These are phyloP conservation scores for Leptatherina wallacei DNA, from an alignment of 2,797 vertebrate species.

Conservation along the genomic window DNA sequence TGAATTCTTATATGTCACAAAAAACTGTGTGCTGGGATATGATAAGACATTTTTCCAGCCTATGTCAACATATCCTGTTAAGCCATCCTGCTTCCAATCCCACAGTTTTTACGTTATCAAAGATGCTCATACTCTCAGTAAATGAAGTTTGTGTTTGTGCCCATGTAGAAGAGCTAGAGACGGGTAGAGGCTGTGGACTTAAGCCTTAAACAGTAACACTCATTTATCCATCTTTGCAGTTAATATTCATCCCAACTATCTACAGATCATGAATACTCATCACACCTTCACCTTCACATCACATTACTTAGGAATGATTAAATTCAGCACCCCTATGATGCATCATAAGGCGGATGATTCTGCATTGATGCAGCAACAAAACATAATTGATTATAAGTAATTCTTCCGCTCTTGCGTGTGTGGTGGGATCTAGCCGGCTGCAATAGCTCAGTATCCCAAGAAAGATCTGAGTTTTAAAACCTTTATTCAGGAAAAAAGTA, in stretches of 20 bases:
- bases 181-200: neutral
- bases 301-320: too few relatives aligned
- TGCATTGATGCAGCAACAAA: too few relatives aligned
- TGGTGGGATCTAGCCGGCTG: too few relatives aligned
- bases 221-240: neutral
- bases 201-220: slow-evolving; percentile 8
- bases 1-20: neutral
- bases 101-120: slow-evolving; percentile 7
- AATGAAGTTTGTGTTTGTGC: neutral
- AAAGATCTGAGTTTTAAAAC: too few relatives aligned
- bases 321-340: too few relatives aligned
- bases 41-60: neutral
- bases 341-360: too few relatives aligned
- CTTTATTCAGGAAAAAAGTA: too few relatives aligned
- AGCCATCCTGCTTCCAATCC: neutral
- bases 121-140: too few relatives aligned
- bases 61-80: slow-evolving; percentile 5
- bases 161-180: neutral
- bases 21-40: slow-evolving; percentile 1
- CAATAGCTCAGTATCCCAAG: too few relatives aligned
- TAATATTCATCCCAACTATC: slow-evolving; percentile 23
- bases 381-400: too few relatives aligned
- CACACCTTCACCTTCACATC: too few relatives aligned
- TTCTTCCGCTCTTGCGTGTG: too few relatives aligned
- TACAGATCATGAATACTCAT: neutral